Base-by-base conservation (phyloP, 2,888 invertebrate species). In the Lycocerus yunnanus region DNA sequence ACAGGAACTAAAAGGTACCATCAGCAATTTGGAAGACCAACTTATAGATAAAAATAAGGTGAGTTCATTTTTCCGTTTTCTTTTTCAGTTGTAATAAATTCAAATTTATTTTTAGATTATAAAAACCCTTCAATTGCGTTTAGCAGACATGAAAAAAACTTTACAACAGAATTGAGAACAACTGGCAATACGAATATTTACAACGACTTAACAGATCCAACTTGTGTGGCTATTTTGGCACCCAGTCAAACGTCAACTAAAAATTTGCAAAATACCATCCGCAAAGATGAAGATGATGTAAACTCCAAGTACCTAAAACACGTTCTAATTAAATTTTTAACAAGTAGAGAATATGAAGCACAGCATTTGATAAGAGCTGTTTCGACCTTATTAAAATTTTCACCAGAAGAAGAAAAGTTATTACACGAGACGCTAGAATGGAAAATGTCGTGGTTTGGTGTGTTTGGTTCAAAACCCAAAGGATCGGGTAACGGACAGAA, bases 261-360 rank as follows among this genome's bases (percentile, higher is more conserved):
- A 79, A 84, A 85, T 82, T 85, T 87, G 78, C 87, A 86, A 63
- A 83, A 84, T 67, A 84, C 81, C 61, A 87, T 85, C 69, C 81
- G 81, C 66, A 83, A 85, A 70, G 86, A 87, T 77, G 89, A 89
- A 81, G 91, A 93, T 75, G 93, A 94, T 82, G 92, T 95, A 66
- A 95, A 94, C 88, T 94, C 94, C 84, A 92, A 92, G 85, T 97
- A 97, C 86, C 89, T 97, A 73, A 97, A 97, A 84, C 97, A 97
- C 88, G 97, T 97, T 78, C 92, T 97, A 77, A 93, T 97, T 3
- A 96, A 97, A 85, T 97, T 97, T 87, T 90, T 97, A 82, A 97
- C 97, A 0, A 93, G 95, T 84, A 90, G 95, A 77, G 97, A 97
- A 87, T 90, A 93, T 27, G 93, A 97, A 90, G 97, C 97, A 59